Percentiles rank a stretch among this genome's conserved stretches.
Evolutionary conservation across 2,797 vertebrate genomes (phyloP).

Genomic region (Catamblyrhynchus diadema): DNA sequence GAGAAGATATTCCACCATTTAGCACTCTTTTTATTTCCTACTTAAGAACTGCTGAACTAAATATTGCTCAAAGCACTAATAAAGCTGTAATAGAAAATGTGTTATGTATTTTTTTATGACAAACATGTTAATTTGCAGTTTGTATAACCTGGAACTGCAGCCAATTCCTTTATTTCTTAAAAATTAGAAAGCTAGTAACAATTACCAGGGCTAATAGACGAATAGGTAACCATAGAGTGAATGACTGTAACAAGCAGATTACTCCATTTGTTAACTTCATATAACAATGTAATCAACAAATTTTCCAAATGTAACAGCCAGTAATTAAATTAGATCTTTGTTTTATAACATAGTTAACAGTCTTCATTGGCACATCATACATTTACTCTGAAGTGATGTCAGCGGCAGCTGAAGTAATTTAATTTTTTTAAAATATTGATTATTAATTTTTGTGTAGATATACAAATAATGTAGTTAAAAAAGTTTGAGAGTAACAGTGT

Average conservation of each 20-base stretch:
- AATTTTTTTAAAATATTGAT: neutral
- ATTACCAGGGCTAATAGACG: neutral
- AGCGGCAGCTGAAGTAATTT: neutral
- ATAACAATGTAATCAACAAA: neutral
- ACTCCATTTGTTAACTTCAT: neutral
- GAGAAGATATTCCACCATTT: neutral
- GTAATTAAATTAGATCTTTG: neutral
- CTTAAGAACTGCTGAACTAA: neutral
- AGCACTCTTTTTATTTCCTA: neutral
- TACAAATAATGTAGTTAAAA: neutral
- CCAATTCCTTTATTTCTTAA: neutral
- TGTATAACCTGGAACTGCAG: neutral
- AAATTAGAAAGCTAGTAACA: neutral
- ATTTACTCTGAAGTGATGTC: neutral
- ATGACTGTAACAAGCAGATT: neutral
- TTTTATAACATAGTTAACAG: neutral
- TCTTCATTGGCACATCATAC: neutral
- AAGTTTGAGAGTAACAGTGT: neutral
- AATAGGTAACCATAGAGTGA: neutral
- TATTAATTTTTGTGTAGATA: neutral
- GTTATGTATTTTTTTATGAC: neutral
- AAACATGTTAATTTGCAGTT: neutral
- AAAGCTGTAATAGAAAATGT: neutral
- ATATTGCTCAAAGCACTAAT: neutral
- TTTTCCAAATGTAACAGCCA: neutral